Evolutionary conservation across 2,113 vertebrate species (phyloP).

Genomic region (Aspiorhynchus laticeps): DNA sequence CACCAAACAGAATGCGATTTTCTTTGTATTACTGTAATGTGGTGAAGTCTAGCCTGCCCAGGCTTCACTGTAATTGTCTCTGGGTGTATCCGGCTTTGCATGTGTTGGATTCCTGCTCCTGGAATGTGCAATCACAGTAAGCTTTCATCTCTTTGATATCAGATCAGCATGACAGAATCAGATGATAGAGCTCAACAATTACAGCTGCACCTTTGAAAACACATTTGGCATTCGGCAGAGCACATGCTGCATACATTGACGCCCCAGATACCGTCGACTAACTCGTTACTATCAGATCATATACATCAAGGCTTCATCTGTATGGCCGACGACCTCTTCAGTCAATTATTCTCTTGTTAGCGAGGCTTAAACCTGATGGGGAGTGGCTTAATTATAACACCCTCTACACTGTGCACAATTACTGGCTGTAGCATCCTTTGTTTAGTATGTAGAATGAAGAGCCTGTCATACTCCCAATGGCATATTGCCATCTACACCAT

Average conservation of each 20-base stretch:
- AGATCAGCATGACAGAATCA: slow-evolving; percentile 35
- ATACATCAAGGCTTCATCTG: slow-evolving; percentile 25
- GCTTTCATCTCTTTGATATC: slow-evolving; percentile 37
- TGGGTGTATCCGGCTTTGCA: neutral
- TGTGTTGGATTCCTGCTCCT: slow-evolving; percentile 21
- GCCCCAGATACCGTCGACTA: slow-evolving; percentile 11
- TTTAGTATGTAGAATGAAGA: slow-evolving; percentile 14
- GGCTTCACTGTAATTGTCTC: slow-evolving; percentile 18
- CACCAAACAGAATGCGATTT: neutral
- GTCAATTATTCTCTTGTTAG: slow-evolving; percentile 31
- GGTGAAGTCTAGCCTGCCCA: neutral
- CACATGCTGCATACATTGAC: slow-evolving; percentile 35
- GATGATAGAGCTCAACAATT: slow-evolving; percentile 1
- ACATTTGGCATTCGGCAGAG: slow-evolving; percentile 39
- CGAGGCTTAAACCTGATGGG: neutral
- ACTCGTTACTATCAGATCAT: slow-evolving; percentile 18
- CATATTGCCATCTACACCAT: slow-evolving; percentile 20
- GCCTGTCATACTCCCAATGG: neutral
- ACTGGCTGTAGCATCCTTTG: neutral
- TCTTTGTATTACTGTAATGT: slow-evolving; percentile 15
- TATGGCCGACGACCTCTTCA: neutral
- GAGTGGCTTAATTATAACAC: slow-evolving; percentile 22
- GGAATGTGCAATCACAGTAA: slow-evolving; percentile 11
- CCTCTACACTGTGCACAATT: neutral
- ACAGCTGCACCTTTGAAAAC: slow-evolving; percentile 31